These are phyloP conservation scores for Aphelinus certus DNA, from an alignment of 1,140 invertebrate species.

Conservation along the genomic window DNA sequence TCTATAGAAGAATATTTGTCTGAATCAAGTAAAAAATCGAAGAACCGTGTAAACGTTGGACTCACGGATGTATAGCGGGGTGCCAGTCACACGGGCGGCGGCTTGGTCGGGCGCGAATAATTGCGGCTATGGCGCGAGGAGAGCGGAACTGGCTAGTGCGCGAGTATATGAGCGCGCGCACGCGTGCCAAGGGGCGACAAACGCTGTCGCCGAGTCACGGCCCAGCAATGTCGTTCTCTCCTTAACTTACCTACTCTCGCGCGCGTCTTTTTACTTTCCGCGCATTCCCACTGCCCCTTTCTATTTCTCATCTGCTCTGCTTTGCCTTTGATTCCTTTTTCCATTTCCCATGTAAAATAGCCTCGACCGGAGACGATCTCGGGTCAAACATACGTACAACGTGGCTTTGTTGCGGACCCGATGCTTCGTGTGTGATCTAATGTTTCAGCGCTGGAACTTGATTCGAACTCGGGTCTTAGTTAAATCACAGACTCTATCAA, in stretches of 20 bases:
- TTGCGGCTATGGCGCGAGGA: no score
- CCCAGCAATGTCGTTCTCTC: slow-evolving; percentile 58
- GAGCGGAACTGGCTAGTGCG: slow-evolving; percentile 12
- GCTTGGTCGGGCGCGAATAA: neutral
- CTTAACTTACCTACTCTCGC: neutral
- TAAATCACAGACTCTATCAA: no score
- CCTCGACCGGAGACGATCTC: no score
- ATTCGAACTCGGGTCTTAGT: no score
- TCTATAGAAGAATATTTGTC: no score
- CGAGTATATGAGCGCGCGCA: slow-evolving; percentile 1
- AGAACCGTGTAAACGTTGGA: no score
- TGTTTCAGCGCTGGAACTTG: no score
- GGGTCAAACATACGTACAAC: no score
- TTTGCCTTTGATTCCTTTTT: neutral
- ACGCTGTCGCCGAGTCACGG: slow-evolving; percentile 50
- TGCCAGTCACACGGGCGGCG: neutral
- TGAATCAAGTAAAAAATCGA: no score
- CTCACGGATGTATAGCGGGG: no score
- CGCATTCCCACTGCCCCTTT: neutral
- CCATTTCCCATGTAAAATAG: neutral
- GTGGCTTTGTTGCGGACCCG: no score
- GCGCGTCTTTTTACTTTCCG: slow-evolving; percentile 16
- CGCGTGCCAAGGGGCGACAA: slow-evolving; percentile 29
- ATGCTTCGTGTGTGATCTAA: no score
- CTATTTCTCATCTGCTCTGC: neutral